Conservation (phyloP, 53 echinoderm and acorn worm genomes). For the Patiria pectinifera region DNA sequence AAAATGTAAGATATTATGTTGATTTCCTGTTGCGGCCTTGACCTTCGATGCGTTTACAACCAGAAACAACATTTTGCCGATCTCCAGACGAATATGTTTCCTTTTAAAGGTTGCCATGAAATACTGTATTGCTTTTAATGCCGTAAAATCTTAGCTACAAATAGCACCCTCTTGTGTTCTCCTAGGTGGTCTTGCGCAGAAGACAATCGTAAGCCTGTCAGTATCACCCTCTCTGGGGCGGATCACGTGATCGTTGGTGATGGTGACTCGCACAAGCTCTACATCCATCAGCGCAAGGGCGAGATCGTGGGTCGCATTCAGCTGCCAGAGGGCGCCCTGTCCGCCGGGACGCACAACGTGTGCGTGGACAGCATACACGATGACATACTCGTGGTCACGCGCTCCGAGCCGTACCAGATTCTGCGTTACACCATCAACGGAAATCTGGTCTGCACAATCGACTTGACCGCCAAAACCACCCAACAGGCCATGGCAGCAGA, state of each 20-base stretch:
- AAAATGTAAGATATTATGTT: too few species aligned
- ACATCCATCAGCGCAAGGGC: background rate
- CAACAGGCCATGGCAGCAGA: background rate
- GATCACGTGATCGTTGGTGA: constrained; percentile 19
- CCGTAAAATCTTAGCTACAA: too few species aligned
- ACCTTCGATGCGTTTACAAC: too few species aligned
- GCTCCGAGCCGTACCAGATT: background rate
- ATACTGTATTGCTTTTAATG: too few species aligned
- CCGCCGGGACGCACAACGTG: constrained; percentile 20
- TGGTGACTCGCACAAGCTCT: background rate
- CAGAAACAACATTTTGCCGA: too few species aligned
- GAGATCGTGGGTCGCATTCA: background rate
- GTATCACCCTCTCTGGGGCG: background rate
- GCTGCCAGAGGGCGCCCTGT: background rate
- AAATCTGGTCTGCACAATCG: background rate
- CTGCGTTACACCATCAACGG: background rate
- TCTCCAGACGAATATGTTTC: too few species aligned
- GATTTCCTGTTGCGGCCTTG: too few species aligned
- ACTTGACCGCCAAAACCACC: background rate
- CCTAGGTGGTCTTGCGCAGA: constrained; percentile 3
- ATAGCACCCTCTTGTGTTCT: background rate
- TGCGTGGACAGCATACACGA: background rate
- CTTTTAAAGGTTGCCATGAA: too few species aligned
- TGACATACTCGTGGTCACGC: constrained; percentile 30
- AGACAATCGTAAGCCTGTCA: background rate